These are phyloP conservation scores for Venusia cambrica DNA, from an alignment of 2,888 invertebrate species.

Conservation along the genomic window DNA sequence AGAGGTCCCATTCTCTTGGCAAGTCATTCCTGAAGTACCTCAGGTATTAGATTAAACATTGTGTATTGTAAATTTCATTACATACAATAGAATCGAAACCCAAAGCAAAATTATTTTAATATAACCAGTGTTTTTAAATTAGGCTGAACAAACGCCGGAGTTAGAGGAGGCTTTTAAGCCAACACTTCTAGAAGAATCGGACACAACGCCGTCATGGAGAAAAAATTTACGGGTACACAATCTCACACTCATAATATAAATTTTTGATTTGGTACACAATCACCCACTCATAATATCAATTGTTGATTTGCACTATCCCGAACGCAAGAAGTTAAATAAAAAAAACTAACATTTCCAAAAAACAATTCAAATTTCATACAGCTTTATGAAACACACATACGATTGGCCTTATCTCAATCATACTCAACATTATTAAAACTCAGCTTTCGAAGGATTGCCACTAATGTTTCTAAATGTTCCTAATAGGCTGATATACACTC, in stretches of 20 bases:
- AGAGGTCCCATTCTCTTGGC: conserved; percentile 69
- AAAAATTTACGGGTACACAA: conserved; percentile 51
- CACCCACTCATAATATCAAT: too few relatives aligned
- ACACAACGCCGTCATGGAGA: conserved; percentile 59
- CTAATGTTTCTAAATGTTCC: background rate
- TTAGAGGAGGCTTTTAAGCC: conserved; percentile 67
- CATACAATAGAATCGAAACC: conserved; percentile 5
- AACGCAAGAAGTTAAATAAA: too few relatives aligned
- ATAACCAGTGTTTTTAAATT: conserved; percentile 34
- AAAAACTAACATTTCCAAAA: too few relatives aligned
- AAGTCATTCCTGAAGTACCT: conserved; percentile 71
- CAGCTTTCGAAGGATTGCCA: too few relatives aligned
- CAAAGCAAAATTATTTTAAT: conserved; percentile 10
- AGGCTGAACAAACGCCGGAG: conserved; percentile 73
- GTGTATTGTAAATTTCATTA: too few relatives aligned
- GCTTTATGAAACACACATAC: too few relatives aligned
- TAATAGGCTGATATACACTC: conserved; percentile 3
- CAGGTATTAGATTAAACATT: conserved; percentile 57
- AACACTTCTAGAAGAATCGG: conserved; percentile 61
- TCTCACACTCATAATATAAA: too few relatives aligned
- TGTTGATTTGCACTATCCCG: too few relatives aligned
- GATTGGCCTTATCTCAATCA: too few relatives aligned
- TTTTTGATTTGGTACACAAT: conserved; percentile 1
- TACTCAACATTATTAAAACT: too few relatives aligned
- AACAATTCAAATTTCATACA: too few relatives aligned